Percentiles rank a stretch among this genome's conserved stretches.
phyloP scores from a whole-genome alignment of 1,140 invertebrate genomes.

The Capitella teleta region DNA sequence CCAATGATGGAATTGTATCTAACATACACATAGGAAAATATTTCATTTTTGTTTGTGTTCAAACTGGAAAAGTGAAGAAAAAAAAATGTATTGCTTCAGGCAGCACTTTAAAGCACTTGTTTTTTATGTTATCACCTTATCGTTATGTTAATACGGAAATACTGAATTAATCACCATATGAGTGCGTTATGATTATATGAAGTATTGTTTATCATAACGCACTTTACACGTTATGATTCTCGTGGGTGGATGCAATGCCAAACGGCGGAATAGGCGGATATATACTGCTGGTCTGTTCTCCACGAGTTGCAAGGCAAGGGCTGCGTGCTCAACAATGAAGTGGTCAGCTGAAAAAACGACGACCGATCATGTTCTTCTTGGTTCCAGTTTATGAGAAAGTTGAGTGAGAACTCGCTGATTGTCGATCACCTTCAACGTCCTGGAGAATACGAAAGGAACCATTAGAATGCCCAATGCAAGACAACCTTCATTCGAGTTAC shows the following conservation, averaged over 20 bases:
- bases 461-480: neutral
- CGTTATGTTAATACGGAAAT: too few species aligned
- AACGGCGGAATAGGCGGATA: neutral
- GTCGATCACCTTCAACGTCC: slow-evolving; percentile 60
- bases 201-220: too few species aligned
- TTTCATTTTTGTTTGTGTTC: too few species aligned
- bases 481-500: neutral
- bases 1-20: too few species aligned
- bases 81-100: too few species aligned
- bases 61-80: too few species aligned
- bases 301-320: neutral
- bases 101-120: too few species aligned
- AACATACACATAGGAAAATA: too few species aligned
- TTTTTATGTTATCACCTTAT: too few species aligned
- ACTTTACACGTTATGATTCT: neutral
- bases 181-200: too few species aligned
- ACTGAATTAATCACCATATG: too few species aligned
- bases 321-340: neutral
- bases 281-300: neutral
- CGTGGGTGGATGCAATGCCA: neutral
- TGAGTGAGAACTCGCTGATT: slow-evolving; percentile 63
- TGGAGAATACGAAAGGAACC: slow-evolving; percentile 14
- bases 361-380: slow-evolving; percentile 22
- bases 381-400: slow-evolving; percentile 52
- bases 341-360: neutral